Conservation (phyloP, 2,888 invertebrate genomes). For the Cyaniris semiargus region DNA sequence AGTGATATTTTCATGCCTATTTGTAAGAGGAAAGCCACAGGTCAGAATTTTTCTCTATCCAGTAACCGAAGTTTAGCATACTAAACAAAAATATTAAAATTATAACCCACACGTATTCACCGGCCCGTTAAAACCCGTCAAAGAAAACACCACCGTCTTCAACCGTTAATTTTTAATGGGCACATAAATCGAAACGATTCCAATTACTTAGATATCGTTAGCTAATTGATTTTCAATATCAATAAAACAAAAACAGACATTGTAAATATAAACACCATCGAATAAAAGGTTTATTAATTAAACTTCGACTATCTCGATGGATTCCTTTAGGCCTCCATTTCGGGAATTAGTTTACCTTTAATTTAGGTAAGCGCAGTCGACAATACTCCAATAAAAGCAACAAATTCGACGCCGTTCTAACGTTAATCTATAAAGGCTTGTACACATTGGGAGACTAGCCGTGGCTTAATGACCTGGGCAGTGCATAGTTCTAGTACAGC, state of each 20-base stretch:
- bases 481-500: background rate
- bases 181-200: background rate
- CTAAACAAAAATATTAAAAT: too few relatives aligned
- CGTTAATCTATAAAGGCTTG: background rate
- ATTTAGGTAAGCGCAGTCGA: conserved; percentile 62
- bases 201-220: conserved; percentile 27
- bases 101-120: too few relatives aligned
- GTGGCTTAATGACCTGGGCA: background rate
- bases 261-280: conserved; percentile 30
- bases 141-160: background rate
- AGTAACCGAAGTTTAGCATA: too few relatives aligned
- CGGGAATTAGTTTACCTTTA: conserved; percentile 73
- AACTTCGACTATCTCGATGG: conserved; percentile 43
- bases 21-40: too few relatives aligned
- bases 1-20: too few relatives aligned
- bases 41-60: too few relatives aligned
- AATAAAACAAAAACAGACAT: conserved; percentile 13
- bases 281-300: conserved; percentile 49
- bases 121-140: background rate
- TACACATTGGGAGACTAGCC: background rate
- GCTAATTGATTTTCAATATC: conserved; percentile 29
- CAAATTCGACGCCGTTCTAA: conserved; percentile 35
- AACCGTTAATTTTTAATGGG: background rate
- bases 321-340: conserved; percentile 55
- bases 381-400: conserved; percentile 53